phyloP scores from a whole-genome alignment of 2,888 invertebrate genomes.

The Brachynemurus nebulosus region DNA sequence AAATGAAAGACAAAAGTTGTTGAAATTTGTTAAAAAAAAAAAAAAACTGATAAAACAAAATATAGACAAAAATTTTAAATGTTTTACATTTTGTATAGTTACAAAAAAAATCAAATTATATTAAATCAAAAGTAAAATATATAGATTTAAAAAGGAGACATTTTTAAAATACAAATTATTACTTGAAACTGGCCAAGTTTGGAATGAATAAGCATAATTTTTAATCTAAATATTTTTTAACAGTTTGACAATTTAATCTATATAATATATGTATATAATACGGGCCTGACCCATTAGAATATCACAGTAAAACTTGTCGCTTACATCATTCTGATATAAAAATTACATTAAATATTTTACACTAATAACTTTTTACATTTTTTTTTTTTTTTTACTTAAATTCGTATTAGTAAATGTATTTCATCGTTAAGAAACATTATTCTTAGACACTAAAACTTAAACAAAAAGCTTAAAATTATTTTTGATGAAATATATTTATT shows the following conservation, averaged over 20 bases:
- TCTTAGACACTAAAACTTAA: constrained; percentile 2
- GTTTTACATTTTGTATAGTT: no score
- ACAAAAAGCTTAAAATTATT: not conserved
- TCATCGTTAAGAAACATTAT: not conserved
- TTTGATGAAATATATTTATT: not conserved
- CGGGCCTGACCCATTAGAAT: constrained; percentile 34
- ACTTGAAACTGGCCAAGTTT: not conserved
- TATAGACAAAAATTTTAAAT: no score
- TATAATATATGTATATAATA: not conserved
- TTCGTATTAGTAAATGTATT: not conserved
- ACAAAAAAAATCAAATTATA: no score
- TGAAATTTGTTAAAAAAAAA: no score
- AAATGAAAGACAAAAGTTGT: no score
- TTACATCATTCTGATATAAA: not conserved
- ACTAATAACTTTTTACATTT: constrained; percentile 1
- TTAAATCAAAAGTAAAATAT: no score
- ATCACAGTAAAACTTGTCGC: constrained; percentile 29
- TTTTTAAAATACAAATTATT: no score
- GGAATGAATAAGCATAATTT: constrained; percentile 2
- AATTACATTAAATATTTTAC: not conserved
- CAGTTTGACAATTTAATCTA: not conserved
- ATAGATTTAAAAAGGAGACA: no score
- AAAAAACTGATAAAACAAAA: no score
- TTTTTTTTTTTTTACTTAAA: not conserved
- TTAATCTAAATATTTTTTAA: not conserved